Conservation (phyloP, 2,888 invertebrate genomes). For the Entomobrya proxima region DNA sequence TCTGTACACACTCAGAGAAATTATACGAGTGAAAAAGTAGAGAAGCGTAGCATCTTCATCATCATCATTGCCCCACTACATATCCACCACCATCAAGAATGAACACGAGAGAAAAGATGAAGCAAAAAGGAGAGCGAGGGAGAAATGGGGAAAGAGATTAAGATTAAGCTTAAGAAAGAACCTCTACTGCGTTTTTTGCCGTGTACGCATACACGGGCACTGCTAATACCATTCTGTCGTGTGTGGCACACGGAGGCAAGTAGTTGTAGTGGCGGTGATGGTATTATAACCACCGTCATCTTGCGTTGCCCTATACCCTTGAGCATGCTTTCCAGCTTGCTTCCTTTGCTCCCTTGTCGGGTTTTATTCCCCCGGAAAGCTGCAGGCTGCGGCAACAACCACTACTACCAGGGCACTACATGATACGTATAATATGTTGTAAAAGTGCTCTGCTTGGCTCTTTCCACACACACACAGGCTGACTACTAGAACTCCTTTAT, state of each 20-base stretch:
- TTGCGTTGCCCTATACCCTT: slow-evolving; percentile 63
- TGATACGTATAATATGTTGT: slow-evolving; percentile 2
- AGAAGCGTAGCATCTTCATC: slow-evolving; percentile 21
- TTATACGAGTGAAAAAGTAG: slow-evolving; percentile 28
- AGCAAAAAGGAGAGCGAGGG: not conserved
- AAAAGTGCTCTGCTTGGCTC: not conserved
- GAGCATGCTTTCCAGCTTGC: slow-evolving; percentile 58
- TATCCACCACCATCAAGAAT: slow-evolving; percentile 18
- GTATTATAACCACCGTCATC: slow-evolving; percentile 54
- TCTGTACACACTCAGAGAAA: slow-evolving; percentile 27
- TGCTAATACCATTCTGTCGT: slow-evolving; percentile 14
- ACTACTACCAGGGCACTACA: slow-evolving; percentile 22
- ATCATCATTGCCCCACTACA: too few relatives aligned
- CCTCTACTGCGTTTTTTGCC: not conserved
- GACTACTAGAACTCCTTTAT: not conserved
- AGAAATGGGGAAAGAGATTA: slow-evolving; percentile 57
- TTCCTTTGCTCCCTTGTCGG: slow-evolving; percentile 58
- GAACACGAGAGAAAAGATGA: not conserved
- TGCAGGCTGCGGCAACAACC: slow-evolving; percentile 42
- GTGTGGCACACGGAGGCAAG: slow-evolving; percentile 1
- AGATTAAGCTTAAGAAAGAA: slow-evolving; percentile 54
- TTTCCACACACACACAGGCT: too few relatives aligned
- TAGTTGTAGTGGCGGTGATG: slow-evolving; percentile 22
- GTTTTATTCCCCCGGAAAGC: slow-evolving; percentile 57
- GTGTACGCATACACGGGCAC: not conserved